Conservation (phyloP, 2,113 vertebrate genomes). For the Dipodomys ordii region DNA sequence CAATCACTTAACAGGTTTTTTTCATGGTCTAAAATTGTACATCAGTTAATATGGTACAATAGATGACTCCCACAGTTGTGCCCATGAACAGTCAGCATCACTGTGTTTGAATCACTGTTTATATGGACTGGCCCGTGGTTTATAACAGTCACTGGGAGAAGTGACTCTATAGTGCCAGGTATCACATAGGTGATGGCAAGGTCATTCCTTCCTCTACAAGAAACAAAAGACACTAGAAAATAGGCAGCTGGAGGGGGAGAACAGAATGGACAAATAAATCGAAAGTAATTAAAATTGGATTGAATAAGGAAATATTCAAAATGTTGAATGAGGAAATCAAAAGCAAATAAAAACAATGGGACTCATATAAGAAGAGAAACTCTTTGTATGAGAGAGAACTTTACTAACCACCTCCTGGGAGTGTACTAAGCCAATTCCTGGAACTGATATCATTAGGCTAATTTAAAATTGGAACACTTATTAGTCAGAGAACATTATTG, state of each 20-base stretch:
- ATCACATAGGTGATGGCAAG: background rate
- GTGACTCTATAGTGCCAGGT: background rate
- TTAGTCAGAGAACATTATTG: background rate
- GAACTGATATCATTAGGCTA: background rate
- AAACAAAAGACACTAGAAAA: conserved; percentile 1
- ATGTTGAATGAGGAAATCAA: conserved; percentile 4
- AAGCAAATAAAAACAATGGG: background rate
- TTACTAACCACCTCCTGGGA: background rate
- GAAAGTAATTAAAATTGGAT: conserved; percentile 12
- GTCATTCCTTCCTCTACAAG: background rate
- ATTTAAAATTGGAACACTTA: conserved; percentile 27
- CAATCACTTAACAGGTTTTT: background rate
- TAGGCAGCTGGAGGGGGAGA: background rate
- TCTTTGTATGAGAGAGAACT: background rate
- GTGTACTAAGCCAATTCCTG: background rate
- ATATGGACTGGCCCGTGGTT: background rate
- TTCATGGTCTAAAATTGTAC: background rate
- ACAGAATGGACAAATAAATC: conserved; percentile 18
- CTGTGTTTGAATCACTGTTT: background rate
- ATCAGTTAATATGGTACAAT: background rate
- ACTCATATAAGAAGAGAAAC: background rate
- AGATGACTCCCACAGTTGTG: background rate
- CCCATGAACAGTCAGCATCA: background rate
- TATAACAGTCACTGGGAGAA: background rate
- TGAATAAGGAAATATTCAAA: background rate